Evolutionary conservation across 1,140 invertebrate species (phyloP).

Genomic region (Drosophila biarmipes): DNA sequence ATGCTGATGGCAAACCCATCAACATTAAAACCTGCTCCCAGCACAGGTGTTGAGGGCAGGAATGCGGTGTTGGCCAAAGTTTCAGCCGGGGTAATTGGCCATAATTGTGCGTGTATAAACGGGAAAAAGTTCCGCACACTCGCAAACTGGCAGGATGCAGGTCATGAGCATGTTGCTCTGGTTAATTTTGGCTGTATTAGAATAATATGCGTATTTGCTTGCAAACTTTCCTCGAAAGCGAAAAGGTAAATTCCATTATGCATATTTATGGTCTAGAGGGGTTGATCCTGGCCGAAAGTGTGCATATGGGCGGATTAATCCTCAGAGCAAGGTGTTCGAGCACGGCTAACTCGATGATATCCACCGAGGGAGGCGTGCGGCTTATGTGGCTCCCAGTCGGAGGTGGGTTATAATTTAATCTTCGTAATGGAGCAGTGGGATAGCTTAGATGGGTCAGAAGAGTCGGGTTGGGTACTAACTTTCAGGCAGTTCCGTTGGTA

Average conservation of each 20-base stretch:
- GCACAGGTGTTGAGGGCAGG: slow-evolving; percentile 46
- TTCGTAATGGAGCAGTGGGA: slow-evolving; percentile 27
- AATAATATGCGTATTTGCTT: slow-evolving; percentile 80
- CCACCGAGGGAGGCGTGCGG: slow-evolving; percentile 1
- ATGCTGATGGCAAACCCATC: slow-evolving; percentile 61
- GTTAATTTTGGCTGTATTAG: slow-evolving; percentile 75
- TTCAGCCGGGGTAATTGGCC: slow-evolving; percentile 52
- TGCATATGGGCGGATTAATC: slow-evolving; percentile 33
- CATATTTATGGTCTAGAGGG: slow-evolving; percentile 69
- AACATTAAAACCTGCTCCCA: slow-evolving; percentile 57
- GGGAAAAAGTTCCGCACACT: slow-evolving; percentile 62
- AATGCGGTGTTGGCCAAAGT: slow-evolving; percentile 33
- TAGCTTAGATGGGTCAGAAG: slow-evolving; percentile 11
- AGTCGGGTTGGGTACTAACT: slow-evolving; percentile 1
- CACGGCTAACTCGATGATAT: slow-evolving; percentile 41
- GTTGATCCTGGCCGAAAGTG: slow-evolving; percentile 26
- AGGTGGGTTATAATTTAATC: slow-evolving; percentile 47
- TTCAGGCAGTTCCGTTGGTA: slow-evolving; percentile 18
- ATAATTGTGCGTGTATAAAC: slow-evolving; percentile 63
- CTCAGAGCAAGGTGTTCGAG: slow-evolving; percentile 45
- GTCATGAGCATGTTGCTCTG: slow-evolving; percentile 38
- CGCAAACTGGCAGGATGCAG: slow-evolving; percentile 8
- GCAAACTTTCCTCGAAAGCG: slow-evolving; percentile 74
- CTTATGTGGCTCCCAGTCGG: slow-evolving; percentile 14
- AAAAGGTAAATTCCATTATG: slow-evolving; percentile 74